phyloP scores from a whole-genome alignment of 1,140 invertebrate genomes.

The Drepana arcuata region DNA sequence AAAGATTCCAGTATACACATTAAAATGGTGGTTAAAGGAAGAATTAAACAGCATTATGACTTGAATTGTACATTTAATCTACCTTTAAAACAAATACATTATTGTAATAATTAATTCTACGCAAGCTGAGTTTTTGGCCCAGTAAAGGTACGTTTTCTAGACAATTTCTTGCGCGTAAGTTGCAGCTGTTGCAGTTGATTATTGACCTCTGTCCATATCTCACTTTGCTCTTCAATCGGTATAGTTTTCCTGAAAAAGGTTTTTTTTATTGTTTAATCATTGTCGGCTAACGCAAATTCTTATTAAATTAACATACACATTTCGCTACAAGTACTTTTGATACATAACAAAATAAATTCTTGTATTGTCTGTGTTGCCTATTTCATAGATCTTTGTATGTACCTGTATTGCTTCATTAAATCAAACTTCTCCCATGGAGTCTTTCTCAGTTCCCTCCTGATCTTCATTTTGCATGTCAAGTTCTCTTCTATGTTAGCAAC shows the following conservation, averaged over 20 bases:
- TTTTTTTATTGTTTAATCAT: background rate
- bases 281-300: no score
- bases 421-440: conserved; percentile 94
- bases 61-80: conserved; percentile 1
- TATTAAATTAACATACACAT: no score
- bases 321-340: no score
- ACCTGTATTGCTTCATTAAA: conserved; percentile 94
- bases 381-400: no score
- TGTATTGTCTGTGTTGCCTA: no score
- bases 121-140: conserved; percentile 46
- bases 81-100: no score
- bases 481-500: conserved; percentile 76
- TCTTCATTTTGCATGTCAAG: conserved; percentile 75
- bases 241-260: conserved; percentile 78
- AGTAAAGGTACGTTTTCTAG: conserved; percentile 77
- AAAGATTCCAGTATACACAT: no score
- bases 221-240: conserved; percentile 88
- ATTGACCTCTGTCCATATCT: conserved; percentile 89
- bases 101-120: conserved; percentile 15
- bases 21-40: no score
- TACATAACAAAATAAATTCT: no score
- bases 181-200: conserved; percentile 81
- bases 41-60: no score
- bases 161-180: conserved; percentile 76
- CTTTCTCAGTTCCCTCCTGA: conserved; percentile 71